phyloP scores from a whole-genome alignment of 1,140 invertebrate species.

The Zaprionus africanus region DNA sequence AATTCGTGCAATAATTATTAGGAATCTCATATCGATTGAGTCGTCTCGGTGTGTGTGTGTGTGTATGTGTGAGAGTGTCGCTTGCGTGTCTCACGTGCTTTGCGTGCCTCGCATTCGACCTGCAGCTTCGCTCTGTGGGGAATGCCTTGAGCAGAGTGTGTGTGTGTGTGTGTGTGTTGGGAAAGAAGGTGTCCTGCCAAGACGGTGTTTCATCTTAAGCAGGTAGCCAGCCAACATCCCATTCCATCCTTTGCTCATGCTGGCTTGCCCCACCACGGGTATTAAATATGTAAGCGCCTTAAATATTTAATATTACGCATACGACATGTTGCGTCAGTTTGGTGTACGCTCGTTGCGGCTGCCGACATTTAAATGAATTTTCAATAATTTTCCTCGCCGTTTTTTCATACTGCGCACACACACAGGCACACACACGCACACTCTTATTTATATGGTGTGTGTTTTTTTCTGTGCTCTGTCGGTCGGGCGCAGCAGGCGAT shows the following conservation, averaged over 20 bases:
- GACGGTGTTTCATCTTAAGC: constrained; percentile 18
- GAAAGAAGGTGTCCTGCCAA: neutral
- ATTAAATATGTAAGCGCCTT: constrained; percentile 77
- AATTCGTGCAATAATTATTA: constrained; percentile 25
- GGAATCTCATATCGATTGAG: constrained; percentile 22
- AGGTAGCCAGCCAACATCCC: constrained; percentile 5
- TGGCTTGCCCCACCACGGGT: neutral
- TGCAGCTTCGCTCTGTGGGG: neutral
- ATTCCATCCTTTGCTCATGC: neutral
- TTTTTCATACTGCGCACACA: neutral
- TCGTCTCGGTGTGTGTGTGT: too few relatives aligned
- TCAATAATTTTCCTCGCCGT: constrained; percentile 66
- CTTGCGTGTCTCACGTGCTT: constrained; percentile 8
- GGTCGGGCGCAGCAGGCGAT: constrained; percentile 47
- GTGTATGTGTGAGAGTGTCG: neutral
- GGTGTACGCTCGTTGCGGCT: constrained; percentile 2
- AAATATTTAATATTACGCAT: constrained; percentile 79
- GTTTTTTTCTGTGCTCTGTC: constrained; percentile 22
- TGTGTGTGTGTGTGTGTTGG: too few relatives aligned
- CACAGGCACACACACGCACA: neutral
- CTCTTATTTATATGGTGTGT: constrained; percentile 1
- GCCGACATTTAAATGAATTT: constrained; percentile 77
- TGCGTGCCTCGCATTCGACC: constrained; percentile 12
- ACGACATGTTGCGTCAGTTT: constrained; percentile 71
- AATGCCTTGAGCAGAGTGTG: neutral